phyloP scores from a whole-genome alignment of 2,888 invertebrate genomes.

The Scaptomyza cyrtandrae region DNA sequence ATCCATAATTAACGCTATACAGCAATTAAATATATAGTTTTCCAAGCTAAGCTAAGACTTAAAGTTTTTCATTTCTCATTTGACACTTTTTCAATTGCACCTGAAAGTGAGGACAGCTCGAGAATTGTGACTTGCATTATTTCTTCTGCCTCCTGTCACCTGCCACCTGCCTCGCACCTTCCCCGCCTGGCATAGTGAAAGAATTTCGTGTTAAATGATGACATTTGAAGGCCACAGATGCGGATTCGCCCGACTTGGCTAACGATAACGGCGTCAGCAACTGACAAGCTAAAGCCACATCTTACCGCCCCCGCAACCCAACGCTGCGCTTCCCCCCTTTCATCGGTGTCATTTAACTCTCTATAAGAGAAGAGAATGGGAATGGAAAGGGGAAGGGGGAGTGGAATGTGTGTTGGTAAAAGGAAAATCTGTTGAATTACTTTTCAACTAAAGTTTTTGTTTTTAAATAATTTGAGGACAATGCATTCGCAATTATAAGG shows the following conservation, averaged over 20 bases:
- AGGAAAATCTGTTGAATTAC: neutral
- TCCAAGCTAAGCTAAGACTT: too few species aligned
- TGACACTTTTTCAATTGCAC: constrained; percentile 7
- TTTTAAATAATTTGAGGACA: neutral
- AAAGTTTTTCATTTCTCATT: neutral
- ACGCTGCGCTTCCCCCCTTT: neutral
- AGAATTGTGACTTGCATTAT: too few species aligned
- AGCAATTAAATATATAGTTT: too few species aligned
- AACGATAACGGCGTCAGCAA: constrained; percentile 24
- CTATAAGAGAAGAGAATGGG: neutral
- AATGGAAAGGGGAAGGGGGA: too few species aligned
- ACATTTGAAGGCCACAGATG: constrained; percentile 33
- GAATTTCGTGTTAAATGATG: constrained; percentile 11
- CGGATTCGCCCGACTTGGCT: constrained; percentile 5
- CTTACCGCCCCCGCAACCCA: neutral
- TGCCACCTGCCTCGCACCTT: neutral
- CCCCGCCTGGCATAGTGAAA: neutral
- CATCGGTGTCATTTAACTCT: neutral
- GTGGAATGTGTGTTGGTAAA: too few species aligned
- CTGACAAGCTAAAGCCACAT: constrained; percentile 1
- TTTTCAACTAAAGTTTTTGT: neutral
- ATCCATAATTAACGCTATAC: too few species aligned
- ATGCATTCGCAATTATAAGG: too few species aligned
- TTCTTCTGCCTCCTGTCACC: too few species aligned
- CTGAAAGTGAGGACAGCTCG: constrained; percentile 3